A percentile compares a stretch with the other conserved stretches of the same genome.
Conservation (phyloP, 2,888 invertebrate species). For the Drosophila siamana region DNA sequence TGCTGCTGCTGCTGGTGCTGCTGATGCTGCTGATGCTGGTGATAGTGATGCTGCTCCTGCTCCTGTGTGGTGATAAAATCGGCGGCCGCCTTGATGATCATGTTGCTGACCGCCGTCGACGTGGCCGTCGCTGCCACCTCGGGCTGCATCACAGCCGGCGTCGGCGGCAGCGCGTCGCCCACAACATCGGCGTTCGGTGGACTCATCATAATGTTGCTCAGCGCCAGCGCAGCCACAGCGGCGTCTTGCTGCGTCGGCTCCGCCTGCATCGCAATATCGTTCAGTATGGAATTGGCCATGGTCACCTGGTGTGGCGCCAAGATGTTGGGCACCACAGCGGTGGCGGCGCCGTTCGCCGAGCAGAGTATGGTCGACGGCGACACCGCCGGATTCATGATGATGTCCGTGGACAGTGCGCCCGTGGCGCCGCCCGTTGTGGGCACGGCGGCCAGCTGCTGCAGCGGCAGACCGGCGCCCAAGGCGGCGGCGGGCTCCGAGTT, state of each 20-base stretch:
- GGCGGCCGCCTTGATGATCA: constrained; percentile 91
- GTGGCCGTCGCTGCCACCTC: constrained; percentile 83
- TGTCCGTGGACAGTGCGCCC: constrained; percentile 85
- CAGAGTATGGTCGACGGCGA: constrained; percentile 88
- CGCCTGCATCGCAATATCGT: constrained; percentile 83
- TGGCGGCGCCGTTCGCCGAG: constrained; percentile 82
- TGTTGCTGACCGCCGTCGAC: constrained; percentile 87
- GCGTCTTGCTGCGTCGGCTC: constrained; percentile 84
- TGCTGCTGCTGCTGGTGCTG: constrained; percentile 55
- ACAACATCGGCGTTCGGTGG: constrained; percentile 67
- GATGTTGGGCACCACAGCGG: constrained; percentile 82
- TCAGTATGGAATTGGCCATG: constrained; percentile 84
- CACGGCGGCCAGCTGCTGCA: constrained; percentile 72
- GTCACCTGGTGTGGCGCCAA: constrained; percentile 84
- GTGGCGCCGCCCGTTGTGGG: constrained; percentile 42
- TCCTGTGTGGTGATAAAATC: constrained; percentile 89
- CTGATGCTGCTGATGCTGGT: constrained; percentile 78
- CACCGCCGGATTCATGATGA: constrained; percentile 88
- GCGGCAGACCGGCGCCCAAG: constrained; percentile 73
- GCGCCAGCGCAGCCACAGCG: constrained; percentile 80
- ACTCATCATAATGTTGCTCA: constrained; percentile 85
- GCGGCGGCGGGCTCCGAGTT: constrained; percentile 84
- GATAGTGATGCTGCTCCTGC: constrained; percentile 86
- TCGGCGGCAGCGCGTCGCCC: constrained; percentile 65
- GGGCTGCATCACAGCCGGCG: constrained; percentile 73